Percentiles rank a stretch among this genome's conserved stretches.
phyloP scores from a whole-genome alignment of 2,888 invertebrate species.

The Dryomyza anilis region DNA sequence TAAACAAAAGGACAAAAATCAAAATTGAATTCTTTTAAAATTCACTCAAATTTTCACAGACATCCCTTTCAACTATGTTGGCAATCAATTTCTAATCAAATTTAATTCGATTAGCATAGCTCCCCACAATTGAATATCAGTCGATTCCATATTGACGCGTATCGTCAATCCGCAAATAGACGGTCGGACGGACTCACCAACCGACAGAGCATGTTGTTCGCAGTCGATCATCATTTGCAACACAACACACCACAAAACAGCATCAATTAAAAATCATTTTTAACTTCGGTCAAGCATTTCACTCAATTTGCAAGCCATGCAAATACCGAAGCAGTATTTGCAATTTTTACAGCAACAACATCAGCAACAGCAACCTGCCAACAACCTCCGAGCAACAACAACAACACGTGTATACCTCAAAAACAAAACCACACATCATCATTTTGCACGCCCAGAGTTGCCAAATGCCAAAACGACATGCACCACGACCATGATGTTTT shows the following conservation, averaged over 20 bases:
- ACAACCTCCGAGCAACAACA: no score
- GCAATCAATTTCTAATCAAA: conserved; percentile 20
- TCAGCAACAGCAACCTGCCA: conserved; percentile 17
- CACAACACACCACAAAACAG: conserved; percentile 20
- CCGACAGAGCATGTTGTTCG: no score
- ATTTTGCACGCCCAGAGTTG: conserved; percentile 14
- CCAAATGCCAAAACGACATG: background rate
- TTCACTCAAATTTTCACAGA: no score
- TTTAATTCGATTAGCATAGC: conserved; percentile 13
- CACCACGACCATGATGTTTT: conserved; percentile 2
- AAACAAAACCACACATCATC: conserved; percentile 54
- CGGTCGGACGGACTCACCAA: background rate
- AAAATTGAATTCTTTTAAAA: no score
- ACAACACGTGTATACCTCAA: conserved; percentile 35
- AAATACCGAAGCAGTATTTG: background rate
- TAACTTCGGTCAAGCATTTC: conserved; percentile 38
- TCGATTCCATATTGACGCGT: no score
- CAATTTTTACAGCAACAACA: background rate
- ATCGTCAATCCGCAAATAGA: background rate
- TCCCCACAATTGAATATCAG: conserved; percentile 19
- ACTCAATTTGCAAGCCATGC: conserved; percentile 39
- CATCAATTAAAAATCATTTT: conserved; percentile 53
- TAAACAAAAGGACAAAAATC: no score
- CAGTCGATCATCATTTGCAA: no score
- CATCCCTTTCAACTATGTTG: background rate